Conservation (phyloP, 2,113 vertebrate species). For the Campylomormyrus numenius region DNA sequence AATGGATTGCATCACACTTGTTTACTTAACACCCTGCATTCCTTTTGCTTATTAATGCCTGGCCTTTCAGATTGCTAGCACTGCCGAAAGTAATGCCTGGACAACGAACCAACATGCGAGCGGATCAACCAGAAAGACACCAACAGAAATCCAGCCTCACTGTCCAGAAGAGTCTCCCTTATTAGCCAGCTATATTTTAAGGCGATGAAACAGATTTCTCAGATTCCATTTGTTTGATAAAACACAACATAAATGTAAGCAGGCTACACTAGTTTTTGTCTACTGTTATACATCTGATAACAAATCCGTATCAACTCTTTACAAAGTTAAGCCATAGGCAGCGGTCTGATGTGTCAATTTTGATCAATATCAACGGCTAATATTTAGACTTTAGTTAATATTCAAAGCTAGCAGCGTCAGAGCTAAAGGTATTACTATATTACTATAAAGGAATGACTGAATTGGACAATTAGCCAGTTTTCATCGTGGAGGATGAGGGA, state of each 20-base stretch:
- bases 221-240: not conserved
- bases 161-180: not conserved
- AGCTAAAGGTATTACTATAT: not conserved
- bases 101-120: not conserved
- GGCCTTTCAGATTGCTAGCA: constrained; percentile 19
- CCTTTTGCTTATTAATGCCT: constrained; percentile 25
- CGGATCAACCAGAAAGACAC: not conserved
- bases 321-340: not conserved
- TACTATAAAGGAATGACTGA: not conserved
- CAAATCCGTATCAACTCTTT: no score
- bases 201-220: not conserved
- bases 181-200: not conserved
- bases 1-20: constrained; percentile 10
- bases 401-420: not conserved
- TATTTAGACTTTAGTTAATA: not conserved
- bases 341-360: not conserved
- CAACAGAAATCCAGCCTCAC: not conserved
- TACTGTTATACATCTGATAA: not conserved
- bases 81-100: not conserved
- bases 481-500: not conserved
- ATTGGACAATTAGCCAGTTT: not conserved
- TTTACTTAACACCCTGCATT: constrained; percentile 15
- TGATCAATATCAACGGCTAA: not conserved
- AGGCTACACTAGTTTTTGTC: not conserved
- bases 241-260: not conserved